phyloP scores from a whole-genome alignment of 2,888 invertebrate genomes.

The Carabus problematicus region DNA sequence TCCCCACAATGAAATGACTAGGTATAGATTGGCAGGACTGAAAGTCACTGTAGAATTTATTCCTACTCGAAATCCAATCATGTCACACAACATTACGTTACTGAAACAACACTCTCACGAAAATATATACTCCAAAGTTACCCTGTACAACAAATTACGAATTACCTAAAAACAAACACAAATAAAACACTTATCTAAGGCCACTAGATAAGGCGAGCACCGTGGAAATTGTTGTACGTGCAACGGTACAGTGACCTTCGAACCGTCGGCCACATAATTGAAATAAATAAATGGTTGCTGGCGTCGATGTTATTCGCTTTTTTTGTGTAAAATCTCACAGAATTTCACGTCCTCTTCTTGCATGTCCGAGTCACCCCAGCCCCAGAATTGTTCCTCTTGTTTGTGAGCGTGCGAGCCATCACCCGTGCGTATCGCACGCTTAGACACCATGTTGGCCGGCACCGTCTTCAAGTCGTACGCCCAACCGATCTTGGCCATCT shows the following conservation, averaged over 20 bases:
- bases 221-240: not conserved
- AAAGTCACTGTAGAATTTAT: too few relatives aligned
- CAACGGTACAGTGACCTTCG: not conserved
- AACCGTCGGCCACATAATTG: not conserved
- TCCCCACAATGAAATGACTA: too few relatives aligned
- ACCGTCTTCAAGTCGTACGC: constrained; percentile 88
- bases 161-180: not conserved
- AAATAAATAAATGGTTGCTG: not conserved
- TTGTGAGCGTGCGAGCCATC: constrained; percentile 65
- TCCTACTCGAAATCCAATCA: too few relatives aligned
- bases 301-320: constrained; percentile 8
- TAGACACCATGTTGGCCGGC: constrained; percentile 71
- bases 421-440: constrained; percentile 75
- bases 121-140: too few relatives aligned
- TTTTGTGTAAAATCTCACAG: constrained; percentile 46
- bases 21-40: too few relatives aligned
- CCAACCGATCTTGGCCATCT: constrained; percentile 66
- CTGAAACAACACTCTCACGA: too few relatives aligned
- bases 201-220: not conserved
- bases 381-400: constrained; percentile 71
- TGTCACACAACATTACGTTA: too few relatives aligned
- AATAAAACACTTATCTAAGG: not conserved
- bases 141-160: too few relatives aligned
- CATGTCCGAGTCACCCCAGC: constrained; percentile 85
- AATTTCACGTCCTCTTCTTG: constrained; percentile 68